Evolutionary conservation across 1,140 invertebrate genomes (phyloP).

Genomic region (Drosophila nasuta): DNA sequence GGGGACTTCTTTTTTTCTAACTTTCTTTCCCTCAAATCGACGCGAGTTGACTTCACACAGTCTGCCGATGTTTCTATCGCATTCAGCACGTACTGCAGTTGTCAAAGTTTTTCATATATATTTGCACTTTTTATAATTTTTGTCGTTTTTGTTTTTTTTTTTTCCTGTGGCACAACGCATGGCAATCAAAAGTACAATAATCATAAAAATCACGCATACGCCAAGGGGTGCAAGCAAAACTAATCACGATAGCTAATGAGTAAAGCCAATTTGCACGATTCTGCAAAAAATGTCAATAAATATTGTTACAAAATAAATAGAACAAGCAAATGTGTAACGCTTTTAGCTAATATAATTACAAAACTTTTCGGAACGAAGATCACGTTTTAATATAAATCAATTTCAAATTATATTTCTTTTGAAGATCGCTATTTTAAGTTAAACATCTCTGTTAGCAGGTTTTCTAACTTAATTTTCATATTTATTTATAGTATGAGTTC

Average conservation of each 20-base stretch:
- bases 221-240: slow-evolving; percentile 15
- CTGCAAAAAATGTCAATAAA: not conserved
- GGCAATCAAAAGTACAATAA: slow-evolving; percentile 65
- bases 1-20: slow-evolving; percentile 44
- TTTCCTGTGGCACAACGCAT: slow-evolving; percentile 14
- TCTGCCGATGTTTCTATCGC: not conserved
- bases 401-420: too few species aligned
- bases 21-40: not conserved
- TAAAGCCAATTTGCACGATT: not conserved
- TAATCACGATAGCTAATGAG: slow-evolving; percentile 20
- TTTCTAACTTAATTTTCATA: too few species aligned
- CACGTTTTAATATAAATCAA: too few species aligned
- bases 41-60: not conserved
- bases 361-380: too few species aligned
- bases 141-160: slow-evolving; percentile 9
- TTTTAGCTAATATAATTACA: not conserved
- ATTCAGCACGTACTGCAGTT: slow-evolving; percentile 67
- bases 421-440: too few species aligned
- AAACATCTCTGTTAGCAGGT: too few species aligned
- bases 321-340: not conserved
- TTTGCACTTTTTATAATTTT: slow-evolving; percentile 15
- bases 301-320: not conserved
- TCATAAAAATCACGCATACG: slow-evolving; percentile 62
- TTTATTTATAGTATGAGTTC: too few species aligned
- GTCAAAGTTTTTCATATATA: slow-evolving; percentile 50